phyloP scores from a whole-genome alignment of 30 jellyfish, hydroid and myxozoan species.

The Sanderia malayensis region DNA sequence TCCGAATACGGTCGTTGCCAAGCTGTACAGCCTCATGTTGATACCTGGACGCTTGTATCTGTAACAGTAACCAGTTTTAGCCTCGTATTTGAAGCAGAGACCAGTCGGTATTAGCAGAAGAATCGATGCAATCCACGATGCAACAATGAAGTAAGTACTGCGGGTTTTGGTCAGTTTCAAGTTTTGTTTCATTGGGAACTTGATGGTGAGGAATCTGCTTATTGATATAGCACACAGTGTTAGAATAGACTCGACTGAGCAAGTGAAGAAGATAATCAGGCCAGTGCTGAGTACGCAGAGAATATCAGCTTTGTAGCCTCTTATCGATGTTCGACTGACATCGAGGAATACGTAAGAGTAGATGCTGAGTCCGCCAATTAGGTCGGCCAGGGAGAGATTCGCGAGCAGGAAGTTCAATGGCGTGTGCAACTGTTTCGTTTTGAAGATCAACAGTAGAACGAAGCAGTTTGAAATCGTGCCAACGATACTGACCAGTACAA shows the following conservation, averaged over 20 bases:
- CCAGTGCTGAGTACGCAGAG: constrained; percentile 58
- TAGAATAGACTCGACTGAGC: constrained; percentile 55
- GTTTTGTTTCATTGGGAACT: constrained; percentile 33
- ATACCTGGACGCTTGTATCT: constrained; percentile 42
- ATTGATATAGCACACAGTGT: constrained; percentile 55
- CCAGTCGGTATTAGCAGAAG: constrained; percentile 38
- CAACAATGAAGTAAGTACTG: constrained; percentile 19
- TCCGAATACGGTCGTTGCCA: constrained; percentile 19
- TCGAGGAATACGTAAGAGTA: constrained; percentile 51
- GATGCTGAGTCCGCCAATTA: constrained; percentile 49
- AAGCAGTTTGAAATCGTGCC: constrained; percentile 27
- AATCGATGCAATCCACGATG: constrained; percentile 38
- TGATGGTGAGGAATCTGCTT: constrained; percentile 48
- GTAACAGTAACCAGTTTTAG: constrained; percentile 52
- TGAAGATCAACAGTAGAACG: constrained; percentile 16
- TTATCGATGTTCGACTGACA: constrained; percentile 37
- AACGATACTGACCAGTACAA: constrained; percentile 13
- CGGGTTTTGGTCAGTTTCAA: constrained; percentile 32
- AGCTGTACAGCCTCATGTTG: constrained; percentile 38
- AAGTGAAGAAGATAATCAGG: constrained; percentile 33
- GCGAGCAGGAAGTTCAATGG: constrained; percentile 40
- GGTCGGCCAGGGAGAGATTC: constrained; percentile 60
- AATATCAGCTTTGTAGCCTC: constrained; percentile 20
- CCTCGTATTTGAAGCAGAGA: constrained; percentile 33
- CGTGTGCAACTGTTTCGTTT: constrained; percentile 48